phyloP scores from a whole-genome alignment of 2,113 vertebrate genomes.

The Buteo buteo region DNA sequence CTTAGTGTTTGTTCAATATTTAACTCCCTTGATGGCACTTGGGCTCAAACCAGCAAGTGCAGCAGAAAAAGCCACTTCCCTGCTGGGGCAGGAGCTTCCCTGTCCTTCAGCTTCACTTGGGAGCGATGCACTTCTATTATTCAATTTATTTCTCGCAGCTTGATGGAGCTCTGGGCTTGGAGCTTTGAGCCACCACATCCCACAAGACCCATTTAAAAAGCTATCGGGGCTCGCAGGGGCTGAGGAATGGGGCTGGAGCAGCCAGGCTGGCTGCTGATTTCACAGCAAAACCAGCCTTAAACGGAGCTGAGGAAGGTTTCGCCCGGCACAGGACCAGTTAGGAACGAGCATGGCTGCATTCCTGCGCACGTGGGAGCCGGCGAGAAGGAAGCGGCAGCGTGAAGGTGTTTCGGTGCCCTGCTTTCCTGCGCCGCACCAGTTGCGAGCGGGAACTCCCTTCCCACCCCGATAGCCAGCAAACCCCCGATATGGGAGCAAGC shows the following conservation, averaged over 20 bases:
- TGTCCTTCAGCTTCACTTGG: accelerated
- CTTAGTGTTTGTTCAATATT: constrained; percentile 20
- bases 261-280: neutral
- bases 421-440: neutral
- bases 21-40: constrained; percentile 18
- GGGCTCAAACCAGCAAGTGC: constrained; percentile 1
- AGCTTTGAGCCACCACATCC: neutral
- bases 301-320: neutral
- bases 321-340: neutral
- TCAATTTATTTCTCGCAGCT: neutral
- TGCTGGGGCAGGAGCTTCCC: neutral
- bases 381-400: neutral
- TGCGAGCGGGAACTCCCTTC: neutral
- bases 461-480: neutral
- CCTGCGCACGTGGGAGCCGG: neutral
- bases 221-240: accelerated
- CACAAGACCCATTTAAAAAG: neutral
- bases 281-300: neutral
- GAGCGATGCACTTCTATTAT: neutral
- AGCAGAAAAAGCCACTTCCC: neutral
- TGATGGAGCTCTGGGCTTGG: neutral
- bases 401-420: neutral
- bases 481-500: accelerated
- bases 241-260: accelerated
- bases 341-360: constrained; percentile 46